These are phyloP conservation scores for Argya squamiceps DNA, from an alignment of 2,797 vertebrate species.

Conservation along the genomic window DNA sequence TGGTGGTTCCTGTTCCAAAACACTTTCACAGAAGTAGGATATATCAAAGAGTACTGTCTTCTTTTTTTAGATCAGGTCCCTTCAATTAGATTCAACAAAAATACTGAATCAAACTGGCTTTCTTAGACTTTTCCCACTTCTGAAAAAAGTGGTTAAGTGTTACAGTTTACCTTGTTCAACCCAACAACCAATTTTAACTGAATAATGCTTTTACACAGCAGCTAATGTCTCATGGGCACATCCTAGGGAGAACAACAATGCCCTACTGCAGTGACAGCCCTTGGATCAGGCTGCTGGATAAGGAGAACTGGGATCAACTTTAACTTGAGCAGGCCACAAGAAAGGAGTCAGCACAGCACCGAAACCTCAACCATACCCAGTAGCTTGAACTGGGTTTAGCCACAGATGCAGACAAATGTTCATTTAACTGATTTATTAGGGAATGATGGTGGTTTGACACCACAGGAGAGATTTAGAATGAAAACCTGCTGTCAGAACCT, in stretches of 20 bases:
- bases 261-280: not conserved
- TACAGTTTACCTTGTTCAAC: not conserved
- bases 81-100: not conserved
- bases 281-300: not conserved
- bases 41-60: not conserved
- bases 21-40: not conserved
- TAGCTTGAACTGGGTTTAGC: not conserved
- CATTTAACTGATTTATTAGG: not conserved
- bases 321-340: not conserved
- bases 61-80: not conserved
- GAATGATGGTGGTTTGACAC: not conserved
- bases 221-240: not conserved
- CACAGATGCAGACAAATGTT: not conserved
- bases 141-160: not conserved
- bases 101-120: not conserved
- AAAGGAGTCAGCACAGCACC: not conserved
- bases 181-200: not conserved
- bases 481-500: not conserved
- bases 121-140: not conserved
- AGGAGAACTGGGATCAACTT: not conserved
- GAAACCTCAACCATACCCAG: not conserved
- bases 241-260: not conserved
- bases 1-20: not conserved
- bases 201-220: not conserved
- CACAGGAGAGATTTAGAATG: not conserved